Conservation (phyloP, 2,797 vertebrate species). For the Paguma larvata region DNA sequence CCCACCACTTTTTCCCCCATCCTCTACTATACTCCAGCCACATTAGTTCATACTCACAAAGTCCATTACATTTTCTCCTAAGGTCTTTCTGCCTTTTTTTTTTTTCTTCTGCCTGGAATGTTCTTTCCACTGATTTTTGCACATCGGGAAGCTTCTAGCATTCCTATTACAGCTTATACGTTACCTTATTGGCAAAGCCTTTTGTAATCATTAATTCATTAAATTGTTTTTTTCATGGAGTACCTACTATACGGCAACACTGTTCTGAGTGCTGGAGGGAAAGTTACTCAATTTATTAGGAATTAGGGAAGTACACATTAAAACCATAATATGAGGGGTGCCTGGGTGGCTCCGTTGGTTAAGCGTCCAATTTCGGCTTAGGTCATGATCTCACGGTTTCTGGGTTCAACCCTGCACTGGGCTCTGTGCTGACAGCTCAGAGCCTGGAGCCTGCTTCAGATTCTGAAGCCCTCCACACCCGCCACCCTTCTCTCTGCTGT, state of each 20-base stretch:
- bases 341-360: too few species aligned
- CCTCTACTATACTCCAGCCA: background rate
- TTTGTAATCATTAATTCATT: constrained; percentile 32
- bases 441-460: too few species aligned
- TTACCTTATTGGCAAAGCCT: constrained; percentile 17
- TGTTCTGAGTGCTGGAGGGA: background rate
- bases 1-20: background rate
- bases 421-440: too few species aligned
- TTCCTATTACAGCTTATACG: background rate
- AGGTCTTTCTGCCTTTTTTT: background rate
- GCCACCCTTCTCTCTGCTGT: too few species aligned
- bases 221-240: constrained; percentile 14
- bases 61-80: constrained; percentile 8
- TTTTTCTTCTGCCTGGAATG: background rate
- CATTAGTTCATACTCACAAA: background rate
- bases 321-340: background rate
- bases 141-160: background rate
- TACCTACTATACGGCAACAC: background rate
- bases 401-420: too few species aligned
- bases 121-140: background rate
- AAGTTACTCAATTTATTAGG: background rate
- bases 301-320: background rate
- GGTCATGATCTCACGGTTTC: too few species aligned
- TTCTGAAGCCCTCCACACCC: too few species aligned
- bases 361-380: too few species aligned